Percentiles rank a stretch among this genome's conserved stretches.
Conservation (phyloP, 2,888 invertebrate species). For the Sphaerophoria taeniata region DNA sequence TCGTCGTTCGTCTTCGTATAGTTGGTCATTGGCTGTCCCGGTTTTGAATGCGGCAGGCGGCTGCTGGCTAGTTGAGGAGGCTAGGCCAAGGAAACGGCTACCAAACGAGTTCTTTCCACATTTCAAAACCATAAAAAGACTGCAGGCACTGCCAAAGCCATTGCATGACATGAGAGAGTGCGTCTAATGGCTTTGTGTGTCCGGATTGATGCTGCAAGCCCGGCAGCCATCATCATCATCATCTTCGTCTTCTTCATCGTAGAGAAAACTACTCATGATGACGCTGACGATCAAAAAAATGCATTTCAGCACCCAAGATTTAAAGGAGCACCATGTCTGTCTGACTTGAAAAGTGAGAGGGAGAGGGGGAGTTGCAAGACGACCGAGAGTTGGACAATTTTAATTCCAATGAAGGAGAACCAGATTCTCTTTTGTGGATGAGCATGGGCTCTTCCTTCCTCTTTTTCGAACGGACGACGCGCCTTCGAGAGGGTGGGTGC, state of each 20-base stretch:
- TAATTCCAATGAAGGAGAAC: conserved; percentile 70
- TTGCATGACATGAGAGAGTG: conserved; percentile 67
- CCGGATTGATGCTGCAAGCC: conserved; percentile 46
- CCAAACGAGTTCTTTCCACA: conserved; percentile 43
- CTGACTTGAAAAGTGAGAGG: too few relatives aligned
- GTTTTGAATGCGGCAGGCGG: too few relatives aligned
- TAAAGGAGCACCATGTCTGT: not conserved
- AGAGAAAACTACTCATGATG: conserved; percentile 53
- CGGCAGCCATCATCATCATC: conserved; percentile 57
- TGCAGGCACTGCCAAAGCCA: not conserved
- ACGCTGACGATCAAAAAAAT: conserved; percentile 38
- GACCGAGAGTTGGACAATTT: conserved; percentile 55
- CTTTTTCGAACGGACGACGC: conserved; percentile 3
- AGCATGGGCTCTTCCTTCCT: conserved; percentile 62
- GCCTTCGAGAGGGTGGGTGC: not conserved
- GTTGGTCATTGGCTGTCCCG: too few relatives aligned
- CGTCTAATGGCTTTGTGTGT: conserved; percentile 57
- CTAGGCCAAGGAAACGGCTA: too few relatives aligned
- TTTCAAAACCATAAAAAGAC: conserved; percentile 1
- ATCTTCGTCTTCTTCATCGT: too few relatives aligned
- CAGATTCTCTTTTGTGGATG: conserved; percentile 55
- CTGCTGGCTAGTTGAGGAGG: conserved; percentile 18
- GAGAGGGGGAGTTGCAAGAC: too few relatives aligned
- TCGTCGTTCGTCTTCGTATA: too few relatives aligned
- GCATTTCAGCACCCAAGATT: conserved; percentile 8